These are phyloP conservation scores for Chymomyza caudatula DNA, from an alignment of 2,888 invertebrate genomes.

Conservation along the genomic window DNA sequence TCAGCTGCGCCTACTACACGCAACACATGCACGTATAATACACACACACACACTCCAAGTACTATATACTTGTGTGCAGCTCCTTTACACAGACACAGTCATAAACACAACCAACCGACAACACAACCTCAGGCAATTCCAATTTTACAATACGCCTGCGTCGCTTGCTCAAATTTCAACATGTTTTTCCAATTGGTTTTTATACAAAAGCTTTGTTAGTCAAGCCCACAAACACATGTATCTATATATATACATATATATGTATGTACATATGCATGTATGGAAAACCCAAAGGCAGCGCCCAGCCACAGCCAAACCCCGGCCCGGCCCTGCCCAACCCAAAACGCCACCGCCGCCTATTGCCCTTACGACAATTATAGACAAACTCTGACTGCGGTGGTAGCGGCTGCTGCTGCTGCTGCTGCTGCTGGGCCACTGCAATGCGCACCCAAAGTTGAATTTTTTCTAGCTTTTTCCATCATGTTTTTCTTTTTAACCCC, in stretches of 20 bases:
- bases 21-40: slow-evolving; percentile 1
- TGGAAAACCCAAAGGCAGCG: slow-evolving; percentile 54
- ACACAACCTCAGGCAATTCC: slow-evolving; percentile 9
- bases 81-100: neutral
- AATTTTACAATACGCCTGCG: slow-evolving; percentile 53
- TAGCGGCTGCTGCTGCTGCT: slow-evolving; percentile 11
- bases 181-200: slow-evolving; percentile 59
- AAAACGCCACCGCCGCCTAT: slow-evolving; percentile 59
- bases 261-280: slow-evolving; percentile 14
- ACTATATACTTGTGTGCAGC: neutral
- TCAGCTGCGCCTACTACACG: slow-evolving; percentile 40
- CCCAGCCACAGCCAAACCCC: slow-evolving; percentile 40
- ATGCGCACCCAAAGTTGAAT: slow-evolving; percentile 56
- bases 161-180: slow-evolving; percentile 65
- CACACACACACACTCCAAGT: neutral
- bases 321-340: slow-evolving; percentile 30
- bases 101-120: too few species aligned
- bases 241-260: too few species aligned
- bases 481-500: slow-evolving; percentile 71
- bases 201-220: slow-evolving; percentile 33
- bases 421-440: slow-evolving; percentile 23
- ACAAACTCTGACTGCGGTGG: neutral
- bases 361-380: slow-evolving; percentile 51
- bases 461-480: slow-evolving; percentile 67
- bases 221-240: slow-evolving; percentile 24